phyloP scores from a whole-genome alignment of 2,888 invertebrate genomes.

The Oscheius sp. region DNA sequence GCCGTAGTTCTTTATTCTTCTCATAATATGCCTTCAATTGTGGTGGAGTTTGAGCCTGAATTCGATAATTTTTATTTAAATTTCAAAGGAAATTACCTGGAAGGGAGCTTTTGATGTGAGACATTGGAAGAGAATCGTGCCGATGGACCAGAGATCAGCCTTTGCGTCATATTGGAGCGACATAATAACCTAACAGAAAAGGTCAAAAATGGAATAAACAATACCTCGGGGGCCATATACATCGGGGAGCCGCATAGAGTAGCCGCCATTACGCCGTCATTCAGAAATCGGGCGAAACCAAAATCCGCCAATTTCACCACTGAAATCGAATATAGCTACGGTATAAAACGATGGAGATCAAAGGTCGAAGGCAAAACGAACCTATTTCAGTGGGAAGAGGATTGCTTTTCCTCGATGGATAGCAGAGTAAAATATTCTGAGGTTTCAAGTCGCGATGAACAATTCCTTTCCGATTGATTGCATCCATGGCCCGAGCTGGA shows the following conservation, averaged over 20 bases:
- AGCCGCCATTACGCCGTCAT: conserved; percentile 99
- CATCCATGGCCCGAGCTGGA: conserved; percentile 93
- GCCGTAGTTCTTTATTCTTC: conserved; percentile 78
- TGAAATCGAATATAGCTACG: too few relatives aligned
- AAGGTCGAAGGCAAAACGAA: neutral
- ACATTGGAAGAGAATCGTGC: conserved; percentile 98
- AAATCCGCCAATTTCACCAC: conserved; percentile 84
- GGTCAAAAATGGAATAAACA: neutral
- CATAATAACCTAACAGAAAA: conserved; percentile 81
- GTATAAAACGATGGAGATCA: too few relatives aligned
- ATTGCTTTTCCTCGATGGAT: conserved; percentile 73
- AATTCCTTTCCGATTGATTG: conserved; percentile 94
- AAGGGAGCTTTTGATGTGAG: conserved; percentile 98
- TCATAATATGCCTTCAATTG: conserved; percentile 96
- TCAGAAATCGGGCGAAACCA: conserved; percentile 96
- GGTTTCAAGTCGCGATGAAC: conserved; percentile 99
- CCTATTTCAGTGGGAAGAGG: conserved; percentile 83
- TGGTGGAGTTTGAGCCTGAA: conserved; percentile 92
- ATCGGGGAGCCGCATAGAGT: conserved; percentile 99
- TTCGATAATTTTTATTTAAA: neutral
- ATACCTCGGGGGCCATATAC: conserved; percentile 86
- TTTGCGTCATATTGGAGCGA: conserved; percentile 97
- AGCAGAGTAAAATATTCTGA: conserved; percentile 93
- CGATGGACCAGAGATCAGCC: conserved; percentile 98
- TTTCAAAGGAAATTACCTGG: conserved; percentile 62